Evolutionary conservation across 1,140 invertebrate species (phyloP).

Genomic region (Heterodera carotae): DNA sequence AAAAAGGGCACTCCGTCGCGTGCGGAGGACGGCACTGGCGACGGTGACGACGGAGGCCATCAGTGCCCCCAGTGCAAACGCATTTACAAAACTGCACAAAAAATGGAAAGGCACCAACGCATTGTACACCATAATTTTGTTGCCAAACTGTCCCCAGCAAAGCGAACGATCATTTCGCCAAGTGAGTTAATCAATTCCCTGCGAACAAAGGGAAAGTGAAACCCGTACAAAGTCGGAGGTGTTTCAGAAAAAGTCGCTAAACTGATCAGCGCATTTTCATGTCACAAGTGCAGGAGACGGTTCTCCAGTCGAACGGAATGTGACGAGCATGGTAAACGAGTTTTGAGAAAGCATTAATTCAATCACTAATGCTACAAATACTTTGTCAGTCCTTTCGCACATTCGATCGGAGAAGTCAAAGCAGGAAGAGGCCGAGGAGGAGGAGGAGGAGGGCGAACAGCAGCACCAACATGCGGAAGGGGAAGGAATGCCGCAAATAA

Average conservation of each 20-base stretch:
- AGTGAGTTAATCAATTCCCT: slow-evolving; percentile 39
- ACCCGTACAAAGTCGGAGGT: no score
- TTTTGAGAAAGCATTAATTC: neutral
- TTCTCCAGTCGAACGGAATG: slow-evolving; percentile 31
- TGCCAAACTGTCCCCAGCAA: slow-evolving; percentile 35
- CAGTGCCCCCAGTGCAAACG: slow-evolving; percentile 28
- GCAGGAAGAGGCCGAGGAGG: slow-evolving; percentile 15
- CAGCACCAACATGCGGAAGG: no score
- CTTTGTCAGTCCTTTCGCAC: slow-evolving; percentile 11
- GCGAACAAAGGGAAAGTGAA: no score
- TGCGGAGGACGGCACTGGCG: neutral
- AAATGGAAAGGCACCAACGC: slow-evolving; percentile 27
- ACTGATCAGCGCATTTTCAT: slow-evolving; percentile 35
- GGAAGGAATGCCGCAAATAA: neutral
- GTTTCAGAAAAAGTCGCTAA: slow-evolving; percentile 45
- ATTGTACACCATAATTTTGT: slow-evolving; percentile 41
- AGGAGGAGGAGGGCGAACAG: slow-evolving; percentile 21
- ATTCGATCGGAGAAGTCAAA: neutral
- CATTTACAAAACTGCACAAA: slow-evolving; percentile 27
- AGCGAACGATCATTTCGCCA: slow-evolving; percentile 37
- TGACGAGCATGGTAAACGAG: slow-evolving; percentile 28
- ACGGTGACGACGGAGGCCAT: neutral
- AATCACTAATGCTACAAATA: slow-evolving; percentile 1
- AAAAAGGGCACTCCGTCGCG: neutral
- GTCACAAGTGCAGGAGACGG: slow-evolving; percentile 35